Evolutionary conservation across 2,797 vertebrate genomes (phyloP).

Genomic region (Pangasius djambal): DNA sequence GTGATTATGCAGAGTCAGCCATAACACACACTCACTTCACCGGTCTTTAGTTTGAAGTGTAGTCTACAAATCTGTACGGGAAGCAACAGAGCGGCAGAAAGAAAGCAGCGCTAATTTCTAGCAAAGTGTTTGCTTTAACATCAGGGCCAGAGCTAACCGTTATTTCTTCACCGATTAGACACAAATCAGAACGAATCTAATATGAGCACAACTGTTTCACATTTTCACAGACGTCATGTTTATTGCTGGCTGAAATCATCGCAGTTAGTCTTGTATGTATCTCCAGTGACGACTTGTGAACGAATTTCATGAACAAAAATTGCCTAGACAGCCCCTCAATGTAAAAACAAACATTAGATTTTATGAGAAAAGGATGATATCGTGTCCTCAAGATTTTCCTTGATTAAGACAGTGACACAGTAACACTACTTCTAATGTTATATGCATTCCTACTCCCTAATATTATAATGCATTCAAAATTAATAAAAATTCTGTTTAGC

Average conservation of each 20-base stretch:
- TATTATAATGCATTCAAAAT: too few relatives aligned
- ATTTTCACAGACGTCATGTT: not conserved
- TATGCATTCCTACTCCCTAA: too few relatives aligned
- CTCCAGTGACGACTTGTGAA: not conserved
- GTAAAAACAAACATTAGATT: not conserved
- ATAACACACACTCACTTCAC: slow-evolving; percentile 13
- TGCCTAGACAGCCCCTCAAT: not conserved
- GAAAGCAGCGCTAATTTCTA: not conserved
- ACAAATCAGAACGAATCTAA: not conserved
- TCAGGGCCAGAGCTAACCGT: not conserved
- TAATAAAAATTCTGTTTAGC: not conserved
- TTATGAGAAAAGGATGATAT: not conserved
- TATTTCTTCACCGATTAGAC: not conserved
- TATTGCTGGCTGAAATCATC: not conserved
- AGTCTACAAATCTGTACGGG: slow-evolving; percentile 52
- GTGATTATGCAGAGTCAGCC: slow-evolving; percentile 4
- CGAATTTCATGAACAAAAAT: not conserved
- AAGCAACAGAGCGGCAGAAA: slow-evolving; percentile 49
- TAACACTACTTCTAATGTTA: too few relatives aligned
- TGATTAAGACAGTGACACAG: not conserved
- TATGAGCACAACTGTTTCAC: not conserved
- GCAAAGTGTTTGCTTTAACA: not conserved
- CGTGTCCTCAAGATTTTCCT: not conserved
- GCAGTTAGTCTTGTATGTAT: not conserved
- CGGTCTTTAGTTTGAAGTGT: slow-evolving; percentile 35